These are phyloP conservation scores for Poeciliopsis gracilis DNA, from an alignment of 2,797 vertebrate species.

Conservation along the genomic window DNA sequence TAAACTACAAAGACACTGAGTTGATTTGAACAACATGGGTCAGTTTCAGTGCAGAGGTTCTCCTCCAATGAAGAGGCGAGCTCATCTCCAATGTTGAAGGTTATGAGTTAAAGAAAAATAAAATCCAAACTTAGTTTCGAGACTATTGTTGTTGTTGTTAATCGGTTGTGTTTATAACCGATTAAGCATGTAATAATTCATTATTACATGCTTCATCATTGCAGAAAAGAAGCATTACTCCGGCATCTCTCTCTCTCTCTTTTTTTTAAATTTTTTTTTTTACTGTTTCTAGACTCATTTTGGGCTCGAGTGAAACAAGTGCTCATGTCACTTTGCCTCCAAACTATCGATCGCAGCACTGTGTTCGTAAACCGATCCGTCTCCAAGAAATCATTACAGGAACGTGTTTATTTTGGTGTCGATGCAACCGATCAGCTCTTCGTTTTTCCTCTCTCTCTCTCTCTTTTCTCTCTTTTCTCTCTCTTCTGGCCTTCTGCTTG, in stretches of 20 bases:
- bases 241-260: conserved; percentile 7
- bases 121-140: background rate
- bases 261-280: background rate
- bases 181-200: background rate
- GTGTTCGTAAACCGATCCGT: conserved; percentile 71
- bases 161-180: background rate
- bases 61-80: background rate
- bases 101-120: background rate
- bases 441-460: conserved; percentile 34
- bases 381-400: conserved; percentile 72
- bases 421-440: conserved; percentile 56
- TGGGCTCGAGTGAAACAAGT: conserved; percentile 60
- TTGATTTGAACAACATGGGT: background rate
- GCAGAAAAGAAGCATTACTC: background rate
- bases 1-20: background rate
- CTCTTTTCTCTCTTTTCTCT: too few relatives aligned
- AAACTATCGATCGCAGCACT: conserved; percentile 73
- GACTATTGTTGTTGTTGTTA: background rate
- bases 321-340: conserved; percentile 75
- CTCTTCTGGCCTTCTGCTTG: conserved; percentile 17
- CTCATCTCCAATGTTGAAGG: background rate
- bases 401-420: conserved; percentile 76
- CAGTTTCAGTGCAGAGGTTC: conserved; percentile 30
- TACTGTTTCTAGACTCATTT: conserved; percentile 48
- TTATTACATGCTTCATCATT: background rate